Percentiles rank a stretch among this genome's conserved stretches.
phyloP scores from a whole-genome alignment of 2,888 invertebrate genomes.

The Heteropelma amictum region DNA sequence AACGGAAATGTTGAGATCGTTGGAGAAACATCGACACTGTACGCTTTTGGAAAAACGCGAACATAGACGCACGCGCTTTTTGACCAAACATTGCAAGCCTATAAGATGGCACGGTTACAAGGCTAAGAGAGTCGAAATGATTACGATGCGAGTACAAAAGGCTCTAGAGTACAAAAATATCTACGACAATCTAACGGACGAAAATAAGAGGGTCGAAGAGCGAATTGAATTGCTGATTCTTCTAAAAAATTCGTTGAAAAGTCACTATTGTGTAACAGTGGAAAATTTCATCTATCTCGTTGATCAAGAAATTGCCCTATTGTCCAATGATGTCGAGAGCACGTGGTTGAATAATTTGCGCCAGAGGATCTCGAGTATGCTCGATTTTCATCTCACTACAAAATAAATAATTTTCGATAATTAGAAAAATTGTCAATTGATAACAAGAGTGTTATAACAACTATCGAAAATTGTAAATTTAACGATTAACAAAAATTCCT shows the following conservation, averaged over 20 bases:
- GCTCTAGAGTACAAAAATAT: conserved; percentile 87
- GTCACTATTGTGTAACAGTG: conserved; percentile 81
- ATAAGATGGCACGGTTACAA: conserved; percentile 88
- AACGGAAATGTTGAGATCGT: conserved; percentile 83
- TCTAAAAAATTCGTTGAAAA: conserved; percentile 84
- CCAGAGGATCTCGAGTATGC: conserved; percentile 80
- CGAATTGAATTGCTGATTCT: conserved; percentile 71
- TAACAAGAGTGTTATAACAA: no score
- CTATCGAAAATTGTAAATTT: no score
- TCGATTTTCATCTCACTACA: no score
- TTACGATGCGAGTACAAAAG: conserved; percentile 88
- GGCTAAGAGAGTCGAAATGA: conserved; percentile 86
- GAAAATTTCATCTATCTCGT: conserved; percentile 83
- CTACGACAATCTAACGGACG: conserved; percentile 83
- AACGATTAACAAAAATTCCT: no score
- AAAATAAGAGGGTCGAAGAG: conserved; percentile 78
- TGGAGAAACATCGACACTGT: conserved; percentile 84
- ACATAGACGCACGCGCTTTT: conserved; percentile 81
- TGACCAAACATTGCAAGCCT: conserved; percentile 85
- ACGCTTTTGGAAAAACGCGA: conserved; percentile 82
- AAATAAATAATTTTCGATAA: no score
- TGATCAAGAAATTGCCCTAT: conserved; percentile 85
- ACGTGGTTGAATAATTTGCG: conserved; percentile 83
- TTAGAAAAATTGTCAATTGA: no score
- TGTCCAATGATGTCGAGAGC: conserved; percentile 82